Conservation (phyloP, 1,140 invertebrate species). For the Bradynema listronoti region DNA sequence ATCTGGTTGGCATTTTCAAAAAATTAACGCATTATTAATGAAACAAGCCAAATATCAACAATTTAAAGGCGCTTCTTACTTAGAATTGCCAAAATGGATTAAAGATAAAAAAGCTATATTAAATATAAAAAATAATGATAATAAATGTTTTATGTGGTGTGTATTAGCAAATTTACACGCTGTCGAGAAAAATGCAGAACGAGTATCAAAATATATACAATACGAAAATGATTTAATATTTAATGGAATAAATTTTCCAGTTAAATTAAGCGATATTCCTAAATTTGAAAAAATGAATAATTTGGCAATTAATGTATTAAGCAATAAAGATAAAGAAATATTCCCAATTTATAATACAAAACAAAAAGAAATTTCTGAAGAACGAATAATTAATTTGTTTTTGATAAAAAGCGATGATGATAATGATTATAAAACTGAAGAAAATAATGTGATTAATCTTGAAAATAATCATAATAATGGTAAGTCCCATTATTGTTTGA, state of each 20-base stretch:
- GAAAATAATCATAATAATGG: no score
- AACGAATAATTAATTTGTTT: constrained; percentile 12
- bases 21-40: constrained; percentile 14
- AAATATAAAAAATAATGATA: constrained; percentile 35
- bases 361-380: constrained; percentile 4
- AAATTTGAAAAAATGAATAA: constrained; percentile 34
- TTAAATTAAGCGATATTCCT: constrained; percentile 27
- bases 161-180: constrained; percentile 32
- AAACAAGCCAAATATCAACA: constrained; percentile 23
- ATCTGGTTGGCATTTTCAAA: constrained; percentile 29
- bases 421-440: constrained; percentile 15
- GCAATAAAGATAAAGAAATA: constrained; percentile 12
- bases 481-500: constrained; percentile 28
- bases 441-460: constrained; percentile 10
- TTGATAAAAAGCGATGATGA: constrained; percentile 16
- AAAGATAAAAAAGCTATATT: constrained; percentile 40
- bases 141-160: constrained; percentile 36
- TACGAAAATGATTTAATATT: constrained; percentile 37
- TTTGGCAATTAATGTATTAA: constrained; percentile 22
- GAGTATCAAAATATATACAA: constrained; percentile 29
- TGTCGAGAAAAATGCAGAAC: constrained; percentile 25
- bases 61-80: constrained; percentile 20
- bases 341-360: constrained; percentile 12
- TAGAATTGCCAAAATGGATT: constrained; percentile 20
- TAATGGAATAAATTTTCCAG: constrained; percentile 21